Percentiles rank a stretch among this genome's conserved stretches.
These are phyloP conservation scores for Orestias chungarensis DNA, from an alignment of 2,797 vertebrate genomes.

Conservation along the genomic window DNA sequence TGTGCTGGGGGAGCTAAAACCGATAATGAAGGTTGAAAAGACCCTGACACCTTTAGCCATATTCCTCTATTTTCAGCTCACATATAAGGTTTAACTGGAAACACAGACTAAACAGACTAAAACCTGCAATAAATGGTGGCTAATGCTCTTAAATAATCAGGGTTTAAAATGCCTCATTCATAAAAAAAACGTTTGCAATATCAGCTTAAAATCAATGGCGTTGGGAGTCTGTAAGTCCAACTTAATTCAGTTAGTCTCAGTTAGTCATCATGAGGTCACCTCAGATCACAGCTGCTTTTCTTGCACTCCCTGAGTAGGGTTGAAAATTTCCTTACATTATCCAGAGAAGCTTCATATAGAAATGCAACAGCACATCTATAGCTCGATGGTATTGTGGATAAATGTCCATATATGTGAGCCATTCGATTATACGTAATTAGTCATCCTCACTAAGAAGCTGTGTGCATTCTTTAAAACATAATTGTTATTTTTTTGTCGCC, in stretches of 20 bases:
- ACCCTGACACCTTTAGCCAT: not conserved
- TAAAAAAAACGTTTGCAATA: too few relatives aligned
- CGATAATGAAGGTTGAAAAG: not conserved
- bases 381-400: not conserved
- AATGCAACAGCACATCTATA: not conserved
- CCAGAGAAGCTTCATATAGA: constrained; percentile 4
- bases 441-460: not conserved
- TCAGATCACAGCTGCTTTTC: constrained; percentile 14
- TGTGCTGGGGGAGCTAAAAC: not conserved
- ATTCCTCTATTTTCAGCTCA: not conserved
- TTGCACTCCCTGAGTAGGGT: not conserved
- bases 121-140: not conserved
- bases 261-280: too few relatives aligned
- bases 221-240: too few relatives aligned
- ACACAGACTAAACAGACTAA: not conserved
- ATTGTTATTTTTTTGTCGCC: not conserved
- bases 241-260: too few relatives aligned
- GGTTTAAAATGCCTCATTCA: too few relatives aligned
- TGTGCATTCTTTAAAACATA: not conserved
- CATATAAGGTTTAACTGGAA: not conserved
- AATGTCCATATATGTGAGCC: not conserved
- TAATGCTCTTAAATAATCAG: not conserved
- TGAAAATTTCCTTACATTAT: not conserved
- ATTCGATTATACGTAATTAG: not conserved
- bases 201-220: too few relatives aligned